phyloP scores from a whole-genome alignment of 2,888 invertebrate genomes.

The Ormyrus nitidulus region DNA sequence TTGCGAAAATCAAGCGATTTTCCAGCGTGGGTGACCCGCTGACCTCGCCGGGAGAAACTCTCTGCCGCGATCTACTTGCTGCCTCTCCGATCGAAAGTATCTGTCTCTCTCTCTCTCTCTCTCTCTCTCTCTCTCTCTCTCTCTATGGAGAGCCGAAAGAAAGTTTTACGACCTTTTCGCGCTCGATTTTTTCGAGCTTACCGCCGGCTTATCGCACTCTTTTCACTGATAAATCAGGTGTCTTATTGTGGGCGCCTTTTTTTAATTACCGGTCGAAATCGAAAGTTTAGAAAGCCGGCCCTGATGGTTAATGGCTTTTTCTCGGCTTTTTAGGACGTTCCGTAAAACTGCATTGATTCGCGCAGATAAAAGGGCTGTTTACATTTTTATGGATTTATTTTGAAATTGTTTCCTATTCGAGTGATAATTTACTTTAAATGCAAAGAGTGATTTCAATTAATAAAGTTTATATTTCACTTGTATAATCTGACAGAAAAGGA shows the following conservation, averaged over 20 bases:
- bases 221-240: too few relatives aligned
- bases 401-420: neutral
- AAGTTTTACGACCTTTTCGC: neutral
- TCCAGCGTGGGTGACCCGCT: too few relatives aligned
- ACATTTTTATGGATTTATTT: neutral
- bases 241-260: too few relatives aligned
- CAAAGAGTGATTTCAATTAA: neutral
- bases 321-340: neutral
- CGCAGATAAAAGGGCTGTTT: too few relatives aligned
- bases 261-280: slow-evolving; percentile 6
- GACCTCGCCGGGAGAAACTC: too few relatives aligned
- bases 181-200: slow-evolving; percentile 12
- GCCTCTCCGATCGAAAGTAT: neutral
- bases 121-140: slow-evolving; percentile 10
- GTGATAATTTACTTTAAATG: neutral
- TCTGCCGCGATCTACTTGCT: slow-evolving; percentile 62
- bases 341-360: neutral
- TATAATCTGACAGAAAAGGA: too few relatives aligned
- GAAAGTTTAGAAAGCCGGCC: slow-evolving; percentile 44
- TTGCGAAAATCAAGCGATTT: too few relatives aligned
- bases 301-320: neutral
- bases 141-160: neutral
- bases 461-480: too few relatives aligned
- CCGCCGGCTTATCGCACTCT: neutral
- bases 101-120: slow-evolving; percentile 19